Evolutionary conservation across 2,888 invertebrate genomes (phyloP).

Genomic region (Caenorhabditis sp.): DNA sequence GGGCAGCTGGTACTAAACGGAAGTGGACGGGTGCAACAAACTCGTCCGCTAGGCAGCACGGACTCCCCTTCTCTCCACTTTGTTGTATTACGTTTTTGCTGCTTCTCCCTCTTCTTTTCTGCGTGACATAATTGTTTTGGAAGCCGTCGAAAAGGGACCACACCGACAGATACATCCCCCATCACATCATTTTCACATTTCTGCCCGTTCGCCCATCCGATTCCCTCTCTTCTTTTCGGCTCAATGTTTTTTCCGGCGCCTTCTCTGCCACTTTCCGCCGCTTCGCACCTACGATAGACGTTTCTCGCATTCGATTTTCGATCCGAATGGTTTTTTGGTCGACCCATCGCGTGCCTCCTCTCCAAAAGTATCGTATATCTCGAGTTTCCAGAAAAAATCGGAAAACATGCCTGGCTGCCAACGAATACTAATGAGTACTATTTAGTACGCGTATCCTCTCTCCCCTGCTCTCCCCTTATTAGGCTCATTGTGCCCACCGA

Average conservation of each 20-base stretch:
- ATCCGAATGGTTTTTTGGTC: not conserved
- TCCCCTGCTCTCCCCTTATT: slow-evolving; percentile 6
- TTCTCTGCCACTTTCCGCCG: not conserved
- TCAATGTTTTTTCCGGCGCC: slow-evolving; percentile 8
- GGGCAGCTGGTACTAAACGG: slow-evolving; percentile 15
- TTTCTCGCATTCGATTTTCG: slow-evolving; percentile 10
- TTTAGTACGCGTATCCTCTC: slow-evolving; percentile 25
- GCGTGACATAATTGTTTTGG: slow-evolving; percentile 29
- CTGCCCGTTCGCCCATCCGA: slow-evolving; percentile 7
- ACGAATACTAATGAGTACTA: slow-evolving; percentile 32
- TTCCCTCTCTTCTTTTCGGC: not conserved
- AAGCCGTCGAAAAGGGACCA: no score
- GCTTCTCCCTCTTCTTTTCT: slow-evolving; percentile 10
- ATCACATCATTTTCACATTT: not conserved
- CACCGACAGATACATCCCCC: slow-evolving; percentile 12
- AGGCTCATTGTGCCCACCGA: slow-evolving; percentile 9
- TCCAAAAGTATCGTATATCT: slow-evolving; percentile 13
- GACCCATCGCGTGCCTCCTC: slow-evolving; percentile 24
- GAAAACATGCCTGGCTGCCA: slow-evolving; percentile 11
- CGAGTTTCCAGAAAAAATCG: not conserved
- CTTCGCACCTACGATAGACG: not conserved
- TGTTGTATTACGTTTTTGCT: slow-evolving; percentile 47
- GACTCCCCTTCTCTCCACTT: slow-evolving; percentile 1
- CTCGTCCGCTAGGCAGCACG: slow-evolving; percentile 7
- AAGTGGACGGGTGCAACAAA: slow-evolving; percentile 36